These are phyloP conservation scores for Drosophila phalerata DNA, from an alignment of 2,888 invertebrate species.

Conservation along the genomic window DNA sequence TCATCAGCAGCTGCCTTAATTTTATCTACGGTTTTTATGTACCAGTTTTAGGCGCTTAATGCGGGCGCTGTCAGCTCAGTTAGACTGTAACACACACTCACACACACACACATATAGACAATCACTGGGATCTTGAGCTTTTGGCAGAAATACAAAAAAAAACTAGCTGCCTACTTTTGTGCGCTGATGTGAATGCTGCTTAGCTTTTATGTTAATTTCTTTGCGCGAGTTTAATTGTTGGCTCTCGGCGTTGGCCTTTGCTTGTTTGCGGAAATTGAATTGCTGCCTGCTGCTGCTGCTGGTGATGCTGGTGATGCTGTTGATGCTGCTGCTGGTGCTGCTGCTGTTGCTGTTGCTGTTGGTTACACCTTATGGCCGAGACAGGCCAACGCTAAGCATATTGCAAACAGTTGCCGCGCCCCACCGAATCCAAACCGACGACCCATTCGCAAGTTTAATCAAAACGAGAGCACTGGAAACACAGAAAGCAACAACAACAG, in stretches of 20 bases:
- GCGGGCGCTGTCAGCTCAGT: constrained; percentile 56
- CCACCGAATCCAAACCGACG: constrained; percentile 53
- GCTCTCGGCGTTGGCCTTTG: constrained; percentile 53
- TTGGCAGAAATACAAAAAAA: constrained; percentile 21
- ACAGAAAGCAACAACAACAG: constrained; percentile 1
- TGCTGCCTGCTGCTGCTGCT: constrained; percentile 47
- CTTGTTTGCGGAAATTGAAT: constrained; percentile 76
- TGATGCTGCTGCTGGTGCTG: constrained; percentile 26
- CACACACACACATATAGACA: constrained; percentile 4
- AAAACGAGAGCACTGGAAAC: constrained; percentile 82
- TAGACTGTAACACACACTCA: constrained; percentile 22
- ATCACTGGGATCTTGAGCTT: constrained; percentile 46
- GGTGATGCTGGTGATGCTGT: too few relatives aligned
- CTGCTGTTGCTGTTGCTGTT: constrained; percentile 24
- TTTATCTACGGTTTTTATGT: constrained; percentile 45
- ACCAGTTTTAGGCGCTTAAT: constrained; percentile 49
- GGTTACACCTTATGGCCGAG: constrained; percentile 66
- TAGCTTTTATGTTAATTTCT: constrained; percentile 72
- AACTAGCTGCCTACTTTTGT: constrained; percentile 68
- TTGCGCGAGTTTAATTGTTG: constrained; percentile 71
- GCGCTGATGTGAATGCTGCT: constrained; percentile 48
- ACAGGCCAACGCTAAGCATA: constrained; percentile 62
- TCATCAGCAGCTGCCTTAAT: constrained; percentile 67
- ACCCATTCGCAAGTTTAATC: constrained; percentile 75
- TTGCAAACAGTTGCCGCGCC: constrained; percentile 69